phyloP scores from a whole-genome alignment of 2,797 vertebrate species.

The Craterocephalus amniculus region DNA sequence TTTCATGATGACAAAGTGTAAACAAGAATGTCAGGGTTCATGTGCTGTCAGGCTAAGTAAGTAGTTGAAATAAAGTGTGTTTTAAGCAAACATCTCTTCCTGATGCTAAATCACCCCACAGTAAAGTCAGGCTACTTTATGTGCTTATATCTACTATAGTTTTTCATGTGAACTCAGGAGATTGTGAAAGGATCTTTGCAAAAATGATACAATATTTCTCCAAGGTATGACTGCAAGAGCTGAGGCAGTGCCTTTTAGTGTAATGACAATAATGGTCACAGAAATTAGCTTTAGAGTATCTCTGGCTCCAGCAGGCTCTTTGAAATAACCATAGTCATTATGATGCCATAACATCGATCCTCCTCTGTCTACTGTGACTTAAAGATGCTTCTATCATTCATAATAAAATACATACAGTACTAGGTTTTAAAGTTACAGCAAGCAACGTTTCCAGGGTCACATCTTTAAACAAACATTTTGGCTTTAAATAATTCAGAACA shows the following conservation, averaged over 20 bases:
- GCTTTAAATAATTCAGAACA: not conserved
- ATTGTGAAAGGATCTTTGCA: conserved; percentile 6
- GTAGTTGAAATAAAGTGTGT: not conserved
- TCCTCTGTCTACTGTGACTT: not conserved
- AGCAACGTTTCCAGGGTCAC: not conserved
- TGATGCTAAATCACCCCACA: not conserved
- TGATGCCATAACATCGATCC: not conserved
- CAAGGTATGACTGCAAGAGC: conserved; percentile 42
- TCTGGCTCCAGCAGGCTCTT: too few species aligned
- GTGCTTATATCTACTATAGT: not conserved
- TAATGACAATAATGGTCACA: too few species aligned
- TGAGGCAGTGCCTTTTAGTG: not conserved
- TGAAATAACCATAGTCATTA: not conserved
- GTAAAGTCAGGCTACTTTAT: not conserved
- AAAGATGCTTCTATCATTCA: not conserved
- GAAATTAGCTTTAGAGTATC: too few species aligned
- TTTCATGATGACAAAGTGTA: not conserved
- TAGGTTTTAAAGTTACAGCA: not conserved
- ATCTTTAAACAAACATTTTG: not conserved
- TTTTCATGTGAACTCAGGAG: not conserved
- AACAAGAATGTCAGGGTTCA: not conserved
- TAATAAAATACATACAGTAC: not conserved
- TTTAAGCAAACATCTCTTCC: conserved; percentile 26
- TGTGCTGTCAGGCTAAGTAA: conserved; percentile 11
- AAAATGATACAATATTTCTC: conserved; percentile 33